Conservation (phyloP, 64 coral and sea anemone genomes). For the Catalaphyllia jardinei region DNA sequence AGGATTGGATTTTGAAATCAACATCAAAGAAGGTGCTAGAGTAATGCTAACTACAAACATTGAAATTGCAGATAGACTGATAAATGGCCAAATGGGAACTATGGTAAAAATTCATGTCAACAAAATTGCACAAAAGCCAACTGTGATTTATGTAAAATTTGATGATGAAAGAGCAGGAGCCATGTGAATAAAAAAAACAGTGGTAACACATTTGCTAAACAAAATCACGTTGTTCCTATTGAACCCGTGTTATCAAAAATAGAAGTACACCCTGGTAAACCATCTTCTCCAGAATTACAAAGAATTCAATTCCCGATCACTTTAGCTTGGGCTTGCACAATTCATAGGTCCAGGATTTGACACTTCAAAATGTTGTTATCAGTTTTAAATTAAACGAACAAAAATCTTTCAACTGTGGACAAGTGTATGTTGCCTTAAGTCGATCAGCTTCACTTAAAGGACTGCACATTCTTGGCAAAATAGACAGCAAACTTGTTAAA, state of each 20-base stretch:
- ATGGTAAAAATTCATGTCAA: too few species aligned
- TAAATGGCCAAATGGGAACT: too few species aligned
- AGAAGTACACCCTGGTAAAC: not conserved
- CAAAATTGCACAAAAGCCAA: not conserved
- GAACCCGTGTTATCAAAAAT: constrained; percentile 5
- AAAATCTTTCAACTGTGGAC: constrained; percentile 39
- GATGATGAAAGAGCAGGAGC: not conserved
- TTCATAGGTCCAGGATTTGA: constrained; percentile 45
- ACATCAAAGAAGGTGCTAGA: too few species aligned
- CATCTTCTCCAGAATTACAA: constrained; percentile 44
- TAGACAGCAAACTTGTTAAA: constrained; percentile 34
- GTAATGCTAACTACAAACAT: too few species aligned
- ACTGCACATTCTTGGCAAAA: constrained; percentile 6
- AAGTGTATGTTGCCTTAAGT: constrained; percentile 55
- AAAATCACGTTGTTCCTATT: constrained; percentile 29
- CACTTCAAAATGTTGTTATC: constrained; percentile 28
- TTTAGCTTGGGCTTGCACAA: constrained; percentile 34
- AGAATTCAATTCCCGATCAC: constrained; percentile 45
- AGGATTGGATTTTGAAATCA: too few species aligned
- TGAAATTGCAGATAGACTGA: too few species aligned
- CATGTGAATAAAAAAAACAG: not conserved
- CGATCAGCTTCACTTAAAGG: constrained; percentile 22
- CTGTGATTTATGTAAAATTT: not conserved
- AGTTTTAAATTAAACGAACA: constrained; percentile 26
- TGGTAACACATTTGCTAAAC: constrained; percentile 23